These are phyloP conservation scores for Lucilia cuprina DNA, from an alignment of 1,140 invertebrate species.

Conservation along the genomic window DNA sequence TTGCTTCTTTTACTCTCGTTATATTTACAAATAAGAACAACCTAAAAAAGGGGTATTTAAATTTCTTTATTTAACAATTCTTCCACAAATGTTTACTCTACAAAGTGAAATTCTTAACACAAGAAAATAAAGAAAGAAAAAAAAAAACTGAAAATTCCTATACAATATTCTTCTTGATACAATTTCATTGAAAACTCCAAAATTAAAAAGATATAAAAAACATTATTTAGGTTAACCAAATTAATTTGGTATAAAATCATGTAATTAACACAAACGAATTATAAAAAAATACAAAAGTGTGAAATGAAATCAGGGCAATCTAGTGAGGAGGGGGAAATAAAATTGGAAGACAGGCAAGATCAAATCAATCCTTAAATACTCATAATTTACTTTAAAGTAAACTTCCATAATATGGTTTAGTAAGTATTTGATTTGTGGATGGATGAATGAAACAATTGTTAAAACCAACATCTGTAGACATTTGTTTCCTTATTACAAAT, in stretches of 20 bases:
- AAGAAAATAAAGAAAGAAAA: not conserved
- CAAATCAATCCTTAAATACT: not conserved
- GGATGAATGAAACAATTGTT: not conserved
- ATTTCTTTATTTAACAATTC: not conserved
- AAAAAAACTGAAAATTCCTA: not conserved
- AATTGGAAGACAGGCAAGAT: not conserved
- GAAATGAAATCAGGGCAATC: not conserved
- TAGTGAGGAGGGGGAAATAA: not conserved
- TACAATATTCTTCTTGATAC: not conserved
- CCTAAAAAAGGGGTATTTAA: not conserved
- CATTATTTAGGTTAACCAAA: not conserved
- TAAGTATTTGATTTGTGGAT: not conserved
- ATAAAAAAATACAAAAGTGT: not conserved
- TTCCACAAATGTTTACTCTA: not conserved
- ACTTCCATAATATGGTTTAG: no score
- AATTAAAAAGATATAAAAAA: not conserved
- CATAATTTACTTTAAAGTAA: no score
- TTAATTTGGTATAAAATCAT: not conserved
- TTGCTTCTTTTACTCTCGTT: not conserved
- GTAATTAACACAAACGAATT: not conserved
- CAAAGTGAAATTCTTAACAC: not conserved
- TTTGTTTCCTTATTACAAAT: not conserved
- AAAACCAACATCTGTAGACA: not conserved
- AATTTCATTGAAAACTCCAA: not conserved
- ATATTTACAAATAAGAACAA: not conserved